Evolutionary conservation across 2,797 vertebrate species (phyloP).

Genomic region (Amphiprion clarkii): DNA sequence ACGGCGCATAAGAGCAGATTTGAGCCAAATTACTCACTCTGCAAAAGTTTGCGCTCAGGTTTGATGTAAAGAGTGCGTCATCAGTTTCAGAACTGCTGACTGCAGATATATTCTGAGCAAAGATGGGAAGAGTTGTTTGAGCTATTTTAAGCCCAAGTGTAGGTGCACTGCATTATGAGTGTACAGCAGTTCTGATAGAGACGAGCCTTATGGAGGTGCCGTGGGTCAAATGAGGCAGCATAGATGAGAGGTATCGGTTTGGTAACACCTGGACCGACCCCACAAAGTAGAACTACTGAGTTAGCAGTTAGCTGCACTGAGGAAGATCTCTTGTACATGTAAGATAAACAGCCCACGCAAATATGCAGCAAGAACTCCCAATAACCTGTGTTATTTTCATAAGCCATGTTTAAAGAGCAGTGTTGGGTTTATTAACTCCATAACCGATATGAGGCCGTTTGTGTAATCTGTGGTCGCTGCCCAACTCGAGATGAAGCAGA

Average conservation of each 20-base stretch:
- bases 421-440: not conserved
- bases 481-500: not conserved
- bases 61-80: slow-evolving; percentile 35
- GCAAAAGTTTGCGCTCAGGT: slow-evolving; percentile 13
- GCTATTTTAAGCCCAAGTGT: slow-evolving; percentile 51
- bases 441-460: not conserved
- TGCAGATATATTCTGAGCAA: slow-evolving; percentile 40
- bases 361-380: not conserved
- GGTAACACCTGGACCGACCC: slow-evolving; percentile 8
- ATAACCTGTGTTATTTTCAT: not conserved
- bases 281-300: not conserved
- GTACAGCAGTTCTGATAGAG: slow-evolving; percentile 22
- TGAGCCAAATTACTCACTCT: not conserved
- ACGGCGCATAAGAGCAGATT: not conserved
- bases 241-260: slow-evolving; percentile 22
- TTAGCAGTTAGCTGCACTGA: not conserved
- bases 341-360: not conserved
- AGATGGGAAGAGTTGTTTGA: slow-evolving; percentile 32
- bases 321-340: not conserved
- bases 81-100: slow-evolving; percentile 42
- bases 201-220: slow-evolving; percentile 22
- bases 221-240: slow-evolving; percentile 10
- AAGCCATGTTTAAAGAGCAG: not conserved
- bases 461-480: not conserved
- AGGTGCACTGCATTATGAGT: slow-evolving; percentile 51